Evolutionary conservation across 2,888 invertebrate genomes (phyloP).

Genomic region (Diaprepes abbreviatus): DNA sequence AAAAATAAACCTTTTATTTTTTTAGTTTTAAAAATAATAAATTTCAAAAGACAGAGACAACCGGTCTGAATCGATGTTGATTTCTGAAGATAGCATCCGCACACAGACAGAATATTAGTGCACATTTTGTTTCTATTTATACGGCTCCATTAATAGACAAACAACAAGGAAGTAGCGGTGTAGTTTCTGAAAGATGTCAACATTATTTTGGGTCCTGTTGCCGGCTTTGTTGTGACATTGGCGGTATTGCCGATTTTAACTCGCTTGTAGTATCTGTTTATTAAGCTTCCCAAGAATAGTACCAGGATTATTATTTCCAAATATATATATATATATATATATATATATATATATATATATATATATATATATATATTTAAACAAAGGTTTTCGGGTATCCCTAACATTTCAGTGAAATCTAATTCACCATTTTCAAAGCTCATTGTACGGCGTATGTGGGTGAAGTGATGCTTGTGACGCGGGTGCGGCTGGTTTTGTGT

Average conservation of each 20-base stretch:
- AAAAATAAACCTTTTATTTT: neutral
- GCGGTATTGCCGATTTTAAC: neutral
- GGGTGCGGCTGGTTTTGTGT: too few relatives aligned
- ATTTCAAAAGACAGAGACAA: neutral
- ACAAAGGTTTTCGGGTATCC: too few relatives aligned
- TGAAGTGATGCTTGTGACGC: too few relatives aligned
- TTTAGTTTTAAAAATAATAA: neutral
- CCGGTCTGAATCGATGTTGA: constrained; percentile 26
- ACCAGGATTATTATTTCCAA: too few relatives aligned
- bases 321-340: too few relatives aligned
- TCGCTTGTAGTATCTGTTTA: too few relatives aligned
- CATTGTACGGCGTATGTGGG: too few relatives aligned
- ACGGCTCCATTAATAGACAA: constrained; percentile 52
- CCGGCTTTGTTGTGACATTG: constrained; percentile 1
- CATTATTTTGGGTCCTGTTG: constrained; percentile 39
- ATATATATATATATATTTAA: too few relatives aligned
- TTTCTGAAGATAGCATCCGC: constrained; percentile 20
- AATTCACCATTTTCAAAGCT: too few relatives aligned
- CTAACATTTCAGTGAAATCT: too few relatives aligned
- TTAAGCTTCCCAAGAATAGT: too few relatives aligned
- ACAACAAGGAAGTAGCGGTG: constrained; percentile 50
- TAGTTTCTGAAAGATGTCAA: constrained; percentile 43
- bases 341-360: too few relatives aligned
- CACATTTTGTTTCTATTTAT: constrained; percentile 50
- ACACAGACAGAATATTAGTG: constrained; percentile 26